Percentiles rank a stretch among this genome's conserved stretches.
phyloP scores from a whole-genome alignment of 2,113 vertebrate genomes.

The Gymnarchus niloticus region DNA sequence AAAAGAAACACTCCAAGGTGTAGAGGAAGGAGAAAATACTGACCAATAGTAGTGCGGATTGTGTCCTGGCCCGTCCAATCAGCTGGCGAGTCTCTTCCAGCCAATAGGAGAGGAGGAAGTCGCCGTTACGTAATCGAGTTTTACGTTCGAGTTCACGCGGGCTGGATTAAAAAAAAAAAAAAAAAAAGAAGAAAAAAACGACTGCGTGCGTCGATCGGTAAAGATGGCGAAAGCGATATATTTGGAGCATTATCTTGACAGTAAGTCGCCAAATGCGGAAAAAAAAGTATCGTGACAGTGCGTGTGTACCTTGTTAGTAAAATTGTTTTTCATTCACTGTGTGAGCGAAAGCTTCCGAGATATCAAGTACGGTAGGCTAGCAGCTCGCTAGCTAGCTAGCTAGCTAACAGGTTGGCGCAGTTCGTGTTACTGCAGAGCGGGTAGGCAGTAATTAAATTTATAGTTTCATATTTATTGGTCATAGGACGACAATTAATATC shows the following conservation, averaged over 20 bases:
- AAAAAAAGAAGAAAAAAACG: slow-evolving; percentile 74
- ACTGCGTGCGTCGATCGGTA: neutral
- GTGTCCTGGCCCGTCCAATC: slow-evolving; percentile 38
- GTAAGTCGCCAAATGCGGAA: slow-evolving; percentile 64
- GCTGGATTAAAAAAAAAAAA: slow-evolving; percentile 43
- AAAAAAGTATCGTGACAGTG: neutral
- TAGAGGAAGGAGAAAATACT: neutral
- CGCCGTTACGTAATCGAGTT: slow-evolving; percentile 38
- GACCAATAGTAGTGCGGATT: neutral
- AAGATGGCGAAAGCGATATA: slow-evolving; percentile 96
- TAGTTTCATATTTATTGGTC: too few species aligned
- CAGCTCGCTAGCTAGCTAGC: neutral
- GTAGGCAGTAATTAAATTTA: neutral
- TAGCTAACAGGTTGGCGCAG: neutral
- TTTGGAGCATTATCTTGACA: slow-evolving; percentile 93
- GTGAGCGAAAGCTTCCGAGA: neutral
- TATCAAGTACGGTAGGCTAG: neutral
- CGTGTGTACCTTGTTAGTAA: neutral
- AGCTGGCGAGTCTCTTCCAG: slow-evolving; percentile 9
- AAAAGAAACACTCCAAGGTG: neutral
- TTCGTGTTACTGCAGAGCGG: neutral
- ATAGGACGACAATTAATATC: neutral
- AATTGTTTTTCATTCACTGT: neutral
- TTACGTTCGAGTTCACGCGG: slow-evolving; percentile 31
- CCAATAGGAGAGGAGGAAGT: slow-evolving; percentile 30